Conservation (phyloP, 2,888 invertebrate species). For the Zygaena filipendulae region DNA sequence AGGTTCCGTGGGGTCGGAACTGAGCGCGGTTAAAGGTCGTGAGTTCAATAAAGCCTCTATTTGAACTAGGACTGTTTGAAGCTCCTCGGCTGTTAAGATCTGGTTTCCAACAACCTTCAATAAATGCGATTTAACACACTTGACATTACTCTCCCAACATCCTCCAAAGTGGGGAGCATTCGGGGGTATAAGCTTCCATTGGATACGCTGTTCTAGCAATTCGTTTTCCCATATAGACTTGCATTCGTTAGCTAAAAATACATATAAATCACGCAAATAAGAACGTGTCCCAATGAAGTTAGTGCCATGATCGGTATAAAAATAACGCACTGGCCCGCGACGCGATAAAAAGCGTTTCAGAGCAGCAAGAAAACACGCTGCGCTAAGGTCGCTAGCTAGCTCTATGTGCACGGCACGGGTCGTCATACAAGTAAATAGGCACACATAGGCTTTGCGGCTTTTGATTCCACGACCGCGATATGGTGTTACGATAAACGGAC, state of each 20-base stretch:
- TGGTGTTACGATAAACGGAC: conserved; percentile 3
- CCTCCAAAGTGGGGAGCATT: conserved; percentile 7
- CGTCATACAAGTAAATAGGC: conserved; percentile 18
- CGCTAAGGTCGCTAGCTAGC: conserved; percentile 17
- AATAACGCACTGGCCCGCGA: conserved; percentile 16
- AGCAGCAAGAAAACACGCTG: conserved; percentile 21
- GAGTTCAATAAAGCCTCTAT: conserved; percentile 4
- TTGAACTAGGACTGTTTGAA: conserved; percentile 2
- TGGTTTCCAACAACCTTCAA: conserved; percentile 2
- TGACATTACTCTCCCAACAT: conserved; percentile 8
- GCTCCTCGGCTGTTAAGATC: conserved; percentile 1
- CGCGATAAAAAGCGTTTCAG: conserved; percentile 23
- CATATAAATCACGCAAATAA: conserved; percentile 1
- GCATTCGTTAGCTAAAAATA: conserved; percentile 4
- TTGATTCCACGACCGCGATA: conserved; percentile 9
- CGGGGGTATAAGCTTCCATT: conserved; percentile 5
- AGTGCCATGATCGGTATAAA: conserved; percentile 23
- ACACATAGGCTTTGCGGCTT: conserved; percentile 15
- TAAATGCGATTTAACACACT: conserved; percentile 8
- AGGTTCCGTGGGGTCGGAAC: conserved; percentile 1
- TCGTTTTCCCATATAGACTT: background rate
- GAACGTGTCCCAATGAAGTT: conserved; percentile 19
- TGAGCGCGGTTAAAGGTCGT: background rate
- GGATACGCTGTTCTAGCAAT: too few species aligned
- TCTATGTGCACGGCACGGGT: conserved; percentile 22